phyloP scores from a whole-genome alignment of 2,797 vertebrate species.

The Tenualosa thibaudeaui region DNA sequence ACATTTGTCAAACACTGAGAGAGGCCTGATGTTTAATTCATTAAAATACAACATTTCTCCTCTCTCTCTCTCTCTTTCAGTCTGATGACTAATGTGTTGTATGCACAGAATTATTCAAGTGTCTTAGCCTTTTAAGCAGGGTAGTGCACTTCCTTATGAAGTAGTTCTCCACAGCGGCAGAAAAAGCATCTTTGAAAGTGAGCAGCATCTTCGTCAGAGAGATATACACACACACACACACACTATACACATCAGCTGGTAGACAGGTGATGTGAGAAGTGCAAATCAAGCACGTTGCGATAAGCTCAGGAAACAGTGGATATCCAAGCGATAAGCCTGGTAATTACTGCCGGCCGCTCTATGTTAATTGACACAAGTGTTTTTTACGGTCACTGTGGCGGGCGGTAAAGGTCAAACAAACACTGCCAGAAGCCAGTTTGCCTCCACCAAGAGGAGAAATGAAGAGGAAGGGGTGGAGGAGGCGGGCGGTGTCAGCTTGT shows the following conservation, averaged over 20 bases:
- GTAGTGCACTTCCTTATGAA: neutral
- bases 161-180: neutral
- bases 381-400: conserved; percentile 27
- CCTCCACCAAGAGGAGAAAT: neutral
- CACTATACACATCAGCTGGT: neutral
- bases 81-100: neutral
- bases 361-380: conserved; percentile 31
- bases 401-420: conserved; percentile 39
- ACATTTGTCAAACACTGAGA: conserved; percentile 2
- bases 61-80: neutral
- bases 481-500: neutral
- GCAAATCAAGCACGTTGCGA: conserved; percentile 23
- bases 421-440: conserved; percentile 8
- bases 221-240: neutral
- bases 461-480: neutral
- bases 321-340: conserved; percentile 26
- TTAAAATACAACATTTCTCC: conserved; percentile 16
- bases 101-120: neutral
- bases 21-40: neutral
- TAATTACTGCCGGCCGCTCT: conserved; percentile 40
- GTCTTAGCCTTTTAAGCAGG: conserved; percentile 6
- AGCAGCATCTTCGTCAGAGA: neutral
- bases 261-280: conserved; percentile 22
- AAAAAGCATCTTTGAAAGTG: conserved; percentile 1
- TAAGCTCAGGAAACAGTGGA: conserved; percentile 27